Percentiles rank a stretch among this genome's conserved stretches.
Conservation (phyloP, 2,888 invertebrate species). For the Torymus aiolomorphi region DNA sequence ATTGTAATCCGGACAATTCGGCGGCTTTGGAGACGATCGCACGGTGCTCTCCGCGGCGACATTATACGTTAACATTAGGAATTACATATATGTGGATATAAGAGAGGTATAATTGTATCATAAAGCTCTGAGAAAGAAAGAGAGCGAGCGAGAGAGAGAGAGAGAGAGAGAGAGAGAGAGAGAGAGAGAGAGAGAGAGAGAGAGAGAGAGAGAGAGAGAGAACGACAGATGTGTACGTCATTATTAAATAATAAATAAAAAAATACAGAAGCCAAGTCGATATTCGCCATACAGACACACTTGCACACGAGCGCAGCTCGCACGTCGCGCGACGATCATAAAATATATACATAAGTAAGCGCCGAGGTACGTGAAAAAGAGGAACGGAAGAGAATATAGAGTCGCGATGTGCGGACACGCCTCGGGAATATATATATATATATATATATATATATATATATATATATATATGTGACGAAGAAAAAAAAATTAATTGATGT, state of each 20-base stretch:
- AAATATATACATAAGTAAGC: constrained; percentile 40
- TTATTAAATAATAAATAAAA: constrained; percentile 45
- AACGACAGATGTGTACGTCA: constrained; percentile 51
- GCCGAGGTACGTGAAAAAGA: constrained; percentile 58
- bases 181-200: neutral
- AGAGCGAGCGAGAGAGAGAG: too few relatives aligned
- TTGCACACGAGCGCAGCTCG: constrained; percentile 45
- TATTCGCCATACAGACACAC: constrained; percentile 58
- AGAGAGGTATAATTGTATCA: constrained; percentile 58
- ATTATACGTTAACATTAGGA: constrained; percentile 24
- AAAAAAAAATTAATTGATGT: constrained; percentile 49
- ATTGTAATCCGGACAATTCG: constrained; percentile 42
- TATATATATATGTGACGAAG: constrained; percentile 50
- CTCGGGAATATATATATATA: constrained; percentile 42
- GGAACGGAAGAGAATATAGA: constrained; percentile 22
- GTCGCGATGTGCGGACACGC: constrained; percentile 46
- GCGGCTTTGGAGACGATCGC: constrained; percentile 57
- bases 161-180: constrained; percentile 25
- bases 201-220: constrained; percentile 4
- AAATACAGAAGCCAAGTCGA: constrained; percentile 55
- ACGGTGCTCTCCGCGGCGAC: constrained; percentile 48
- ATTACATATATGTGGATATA: constrained; percentile 61
- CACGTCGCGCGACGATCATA: constrained; percentile 38
- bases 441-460: constrained; percentile 53
- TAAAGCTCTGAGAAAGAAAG: constrained; percentile 57